phyloP scores from a whole-genome alignment of 2,113 vertebrate genomes.

The Peromyscus californicus region DNA sequence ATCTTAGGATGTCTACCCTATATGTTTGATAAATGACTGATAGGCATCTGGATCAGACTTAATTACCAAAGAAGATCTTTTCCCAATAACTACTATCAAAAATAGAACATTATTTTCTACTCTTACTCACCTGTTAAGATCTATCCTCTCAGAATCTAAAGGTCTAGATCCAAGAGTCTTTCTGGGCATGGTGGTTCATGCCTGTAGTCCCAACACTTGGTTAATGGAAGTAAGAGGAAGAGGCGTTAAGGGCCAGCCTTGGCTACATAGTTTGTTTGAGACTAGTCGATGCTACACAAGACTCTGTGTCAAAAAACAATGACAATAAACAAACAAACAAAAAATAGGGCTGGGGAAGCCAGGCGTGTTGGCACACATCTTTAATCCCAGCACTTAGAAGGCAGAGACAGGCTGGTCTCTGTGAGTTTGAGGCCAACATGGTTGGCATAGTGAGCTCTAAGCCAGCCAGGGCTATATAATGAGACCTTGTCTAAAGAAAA shows the following conservation, averaged over 20 bases:
- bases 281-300: background rate
- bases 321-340: background rate
- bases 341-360: background rate
- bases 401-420: background rate
- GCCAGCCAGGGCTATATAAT: background rate
- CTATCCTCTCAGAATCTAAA: slow-evolving; percentile 48
- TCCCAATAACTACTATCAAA: slow-evolving; percentile 67
- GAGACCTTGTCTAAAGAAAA: background rate
- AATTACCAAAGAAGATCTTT: slow-evolving; percentile 1
- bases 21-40: slow-evolving; percentile 49
- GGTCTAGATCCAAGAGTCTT: background rate
- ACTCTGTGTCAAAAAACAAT: background rate
- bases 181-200: too few species aligned
- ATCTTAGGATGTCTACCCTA: slow-evolving; percentile 22
- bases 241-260: background rate
- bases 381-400: background rate
- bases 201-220: background rate
- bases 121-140: slow-evolving; percentile 75
- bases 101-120: slow-evolving; percentile 80
- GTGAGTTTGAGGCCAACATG: background rate
- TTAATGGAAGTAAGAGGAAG: background rate
- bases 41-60: slow-evolving; percentile 4
- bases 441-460: background rate
- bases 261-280: background rate
- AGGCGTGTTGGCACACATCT: background rate